Conservation (phyloP, 1,140 invertebrate species). For the Apis dorsata region DNA sequence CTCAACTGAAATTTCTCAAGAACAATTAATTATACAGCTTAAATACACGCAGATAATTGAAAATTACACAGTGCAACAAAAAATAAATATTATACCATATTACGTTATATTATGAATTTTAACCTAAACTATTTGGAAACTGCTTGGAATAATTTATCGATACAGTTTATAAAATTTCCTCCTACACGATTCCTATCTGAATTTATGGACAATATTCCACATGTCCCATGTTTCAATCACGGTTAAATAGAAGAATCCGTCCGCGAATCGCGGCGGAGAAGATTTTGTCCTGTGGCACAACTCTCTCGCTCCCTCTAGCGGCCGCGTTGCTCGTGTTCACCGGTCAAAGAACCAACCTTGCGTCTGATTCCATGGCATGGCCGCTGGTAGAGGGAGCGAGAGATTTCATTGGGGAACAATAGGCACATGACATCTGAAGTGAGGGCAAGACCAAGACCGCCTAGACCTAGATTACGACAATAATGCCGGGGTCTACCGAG, state of each 20-base stretch:
- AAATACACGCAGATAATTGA: too few species aligned
- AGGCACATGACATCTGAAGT: slow-evolving; percentile 71
- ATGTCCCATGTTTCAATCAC: neutral
- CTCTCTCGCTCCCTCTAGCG: neutral
- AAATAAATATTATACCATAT: too few species aligned
- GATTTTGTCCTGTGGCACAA: slow-evolving; percentile 52
- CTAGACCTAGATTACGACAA: slow-evolving; percentile 75
- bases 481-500: slow-evolving; percentile 57
- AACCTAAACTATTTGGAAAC: too few species aligned
- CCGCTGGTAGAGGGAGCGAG: slow-evolving; percentile 59
- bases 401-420: slow-evolving; percentile 75
- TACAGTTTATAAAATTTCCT: too few species aligned
- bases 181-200: too few species aligned
- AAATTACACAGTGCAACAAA: too few species aligned
- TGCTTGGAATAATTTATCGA: too few species aligned
- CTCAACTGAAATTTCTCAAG: too few species aligned
- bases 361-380: slow-evolving; percentile 32
- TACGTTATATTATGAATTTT: too few species aligned
- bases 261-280: slow-evolving; percentile 41
- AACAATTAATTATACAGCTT: too few species aligned
- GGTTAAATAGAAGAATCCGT: slow-evolving; percentile 15
- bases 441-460: slow-evolving; percentile 61
- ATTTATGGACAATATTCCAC: too few species aligned
- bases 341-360: neutral
- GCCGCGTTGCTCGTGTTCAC: neutral